phyloP scores from a whole-genome alignment of 2,113 vertebrate genomes.

The Lontra canadensis region DNA sequence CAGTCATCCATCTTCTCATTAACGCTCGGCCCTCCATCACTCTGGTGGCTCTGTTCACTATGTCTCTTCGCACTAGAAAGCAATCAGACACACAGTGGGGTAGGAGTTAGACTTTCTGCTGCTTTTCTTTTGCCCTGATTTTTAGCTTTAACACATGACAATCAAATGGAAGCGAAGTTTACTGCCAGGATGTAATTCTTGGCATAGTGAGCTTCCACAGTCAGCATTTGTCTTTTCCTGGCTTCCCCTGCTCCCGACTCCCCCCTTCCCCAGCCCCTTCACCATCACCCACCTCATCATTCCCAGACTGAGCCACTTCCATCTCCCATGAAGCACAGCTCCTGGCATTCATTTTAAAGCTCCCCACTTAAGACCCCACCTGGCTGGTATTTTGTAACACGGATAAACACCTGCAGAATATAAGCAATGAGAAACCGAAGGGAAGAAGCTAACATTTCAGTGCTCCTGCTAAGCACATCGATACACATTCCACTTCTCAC shows the following conservation, averaged over 20 bases:
- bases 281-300: not conserved
- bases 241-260: not conserved
- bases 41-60: not conserved
- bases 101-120: not conserved
- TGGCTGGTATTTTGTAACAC: not conserved
- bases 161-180: not conserved
- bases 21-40: no score
- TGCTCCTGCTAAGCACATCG: not conserved
- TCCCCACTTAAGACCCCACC: not conserved
- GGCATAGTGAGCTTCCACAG: not conserved
- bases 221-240: not conserved
- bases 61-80: not conserved
- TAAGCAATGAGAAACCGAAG: not conserved
- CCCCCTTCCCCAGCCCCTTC: not conserved
- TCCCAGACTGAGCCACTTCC: not conserved
- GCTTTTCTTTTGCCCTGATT: not conserved
- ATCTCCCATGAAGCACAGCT: not conserved
- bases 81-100: constrained; percentile 38
- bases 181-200: not conserved
- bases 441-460: not conserved
- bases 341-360: not conserved
- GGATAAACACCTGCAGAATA: not conserved
- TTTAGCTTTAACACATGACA: constrained; percentile 33
- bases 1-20: not conserved
- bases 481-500: not conserved